These are phyloP conservation scores for Ptilorrhoa leucosticta DNA, from an alignment of 2,113 vertebrate species.

Conservation along the genomic window DNA sequence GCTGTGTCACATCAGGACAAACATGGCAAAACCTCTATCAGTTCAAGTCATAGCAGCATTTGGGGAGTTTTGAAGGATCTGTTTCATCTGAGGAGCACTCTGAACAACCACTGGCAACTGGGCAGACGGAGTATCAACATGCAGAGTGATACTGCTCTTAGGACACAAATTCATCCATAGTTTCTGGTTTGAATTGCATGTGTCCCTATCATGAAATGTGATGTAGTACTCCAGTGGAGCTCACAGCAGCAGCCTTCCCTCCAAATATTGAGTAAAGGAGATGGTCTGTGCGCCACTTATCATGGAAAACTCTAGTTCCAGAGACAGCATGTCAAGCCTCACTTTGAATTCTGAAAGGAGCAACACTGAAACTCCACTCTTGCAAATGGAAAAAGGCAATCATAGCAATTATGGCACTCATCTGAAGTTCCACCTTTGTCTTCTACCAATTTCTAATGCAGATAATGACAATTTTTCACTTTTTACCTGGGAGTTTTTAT, in stretches of 20 bases:
- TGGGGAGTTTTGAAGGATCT: background rate
- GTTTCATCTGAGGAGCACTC: background rate
- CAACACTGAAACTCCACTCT: background rate
- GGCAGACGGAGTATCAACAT: too few relatives aligned
- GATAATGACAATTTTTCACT: background rate
- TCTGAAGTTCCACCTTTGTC: background rate
- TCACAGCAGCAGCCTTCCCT: background rate
- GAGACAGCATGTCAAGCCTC: background rate
- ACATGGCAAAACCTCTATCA: background rate
- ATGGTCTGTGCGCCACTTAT: background rate
- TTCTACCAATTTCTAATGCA: background rate
- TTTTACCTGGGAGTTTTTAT: background rate
- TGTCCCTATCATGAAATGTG: background rate
- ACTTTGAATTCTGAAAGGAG: background rate
- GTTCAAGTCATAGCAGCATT: background rate
- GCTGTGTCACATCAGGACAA: background rate
- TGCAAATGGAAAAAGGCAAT: background rate
- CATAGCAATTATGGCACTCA: background rate
- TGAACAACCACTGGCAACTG: background rate
- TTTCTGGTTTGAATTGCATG: background rate
- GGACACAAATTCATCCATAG: background rate
- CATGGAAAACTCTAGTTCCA: background rate
- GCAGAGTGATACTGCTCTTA: background rate
- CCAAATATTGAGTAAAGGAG: background rate
- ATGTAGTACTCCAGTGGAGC: background rate